Evolutionary conservation across 2,888 invertebrate species (phyloP).

Genomic region (Conchocele bisecta): DNA sequence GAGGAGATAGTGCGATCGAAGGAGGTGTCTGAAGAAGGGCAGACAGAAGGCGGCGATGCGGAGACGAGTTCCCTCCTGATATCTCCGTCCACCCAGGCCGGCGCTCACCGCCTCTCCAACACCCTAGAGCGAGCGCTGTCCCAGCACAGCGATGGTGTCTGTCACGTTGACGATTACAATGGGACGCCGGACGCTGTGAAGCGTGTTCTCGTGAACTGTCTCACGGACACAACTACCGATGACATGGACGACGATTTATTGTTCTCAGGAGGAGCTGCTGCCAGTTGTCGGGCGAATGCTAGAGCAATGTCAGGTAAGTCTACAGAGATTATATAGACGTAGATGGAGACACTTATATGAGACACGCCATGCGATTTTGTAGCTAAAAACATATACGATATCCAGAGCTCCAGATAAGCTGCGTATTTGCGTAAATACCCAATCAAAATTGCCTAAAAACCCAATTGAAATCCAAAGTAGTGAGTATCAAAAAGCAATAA

Average conservation of each 20-base stretch:
- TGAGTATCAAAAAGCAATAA: too few species aligned
- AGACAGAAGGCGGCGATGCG: background rate
- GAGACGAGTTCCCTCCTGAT: conserved; percentile 32
- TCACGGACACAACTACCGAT: conserved; percentile 51
- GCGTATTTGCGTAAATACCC: too few species aligned
- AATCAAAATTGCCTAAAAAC: too few species aligned
- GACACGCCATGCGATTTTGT: too few species aligned
- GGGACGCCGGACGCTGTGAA: conserved; percentile 58
- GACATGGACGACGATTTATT: conserved; percentile 50
- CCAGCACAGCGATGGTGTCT: conserved; percentile 60
- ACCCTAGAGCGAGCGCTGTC: conserved; percentile 60
- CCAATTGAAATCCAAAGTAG: too few species aligned
- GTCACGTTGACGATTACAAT: conserved; percentile 59
- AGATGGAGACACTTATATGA: too few species aligned
- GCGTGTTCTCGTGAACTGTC: conserved; percentile 62
- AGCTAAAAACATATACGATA: too few species aligned
- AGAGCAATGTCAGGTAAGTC: too few species aligned
- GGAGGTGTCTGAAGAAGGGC: conserved; percentile 20
- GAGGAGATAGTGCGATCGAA: conserved; percentile 63
- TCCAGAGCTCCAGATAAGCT: too few species aligned
- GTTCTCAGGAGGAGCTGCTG: conserved; percentile 55
- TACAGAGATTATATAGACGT: too few species aligned
- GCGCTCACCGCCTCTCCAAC: conserved; percentile 46
- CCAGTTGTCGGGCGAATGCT: too few species aligned
- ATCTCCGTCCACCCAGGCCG: conserved; percentile 42